Conservation (phyloP, 1,140 invertebrate species). For the Rhizoglyphus robini region DNA sequence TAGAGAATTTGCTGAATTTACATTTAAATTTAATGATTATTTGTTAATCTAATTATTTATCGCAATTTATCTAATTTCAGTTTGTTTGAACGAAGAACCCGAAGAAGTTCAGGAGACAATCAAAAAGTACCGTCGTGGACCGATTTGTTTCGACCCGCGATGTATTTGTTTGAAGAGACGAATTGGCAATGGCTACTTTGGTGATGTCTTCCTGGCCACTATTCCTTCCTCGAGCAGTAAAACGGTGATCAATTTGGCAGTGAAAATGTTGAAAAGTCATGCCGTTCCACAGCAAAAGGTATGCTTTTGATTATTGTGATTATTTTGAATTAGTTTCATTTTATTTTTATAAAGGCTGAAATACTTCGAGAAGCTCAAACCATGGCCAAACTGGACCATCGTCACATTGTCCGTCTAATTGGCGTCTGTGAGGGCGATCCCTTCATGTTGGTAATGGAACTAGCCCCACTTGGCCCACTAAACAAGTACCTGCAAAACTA, state of each 20-base stretch:
- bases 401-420: constrained; percentile 38
- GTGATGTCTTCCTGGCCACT: constrained; percentile 35
- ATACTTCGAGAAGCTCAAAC: constrained; percentile 37
- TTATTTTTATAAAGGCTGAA: constrained; percentile 31
- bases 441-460: constrained; percentile 40
- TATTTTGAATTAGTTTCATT: constrained; percentile 19
- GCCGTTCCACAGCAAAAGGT: constrained; percentile 30
- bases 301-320: constrained; percentile 19
- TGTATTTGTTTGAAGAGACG: constrained; percentile 30
- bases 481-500: constrained; percentile 35
- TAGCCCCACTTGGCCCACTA: constrained; percentile 38
- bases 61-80: background rate
- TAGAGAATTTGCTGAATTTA: no score
- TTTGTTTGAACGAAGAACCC: constrained; percentile 26
- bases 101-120: constrained; percentile 27
- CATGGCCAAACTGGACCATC: constrained; percentile 37
- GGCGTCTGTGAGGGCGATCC: constrained; percentile 36
- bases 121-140: constrained; percentile 23
- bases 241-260: constrained; percentile 35
- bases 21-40: no score
- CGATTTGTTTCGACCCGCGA: constrained; percentile 30
- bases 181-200: constrained; percentile 37
- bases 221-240: constrained; percentile 29
- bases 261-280: constrained; percentile 38
- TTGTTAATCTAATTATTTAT: background rate